Base-by-base conservation (phyloP, 2,113 vertebrate species). In the Mionectes macconnelli region DNA sequence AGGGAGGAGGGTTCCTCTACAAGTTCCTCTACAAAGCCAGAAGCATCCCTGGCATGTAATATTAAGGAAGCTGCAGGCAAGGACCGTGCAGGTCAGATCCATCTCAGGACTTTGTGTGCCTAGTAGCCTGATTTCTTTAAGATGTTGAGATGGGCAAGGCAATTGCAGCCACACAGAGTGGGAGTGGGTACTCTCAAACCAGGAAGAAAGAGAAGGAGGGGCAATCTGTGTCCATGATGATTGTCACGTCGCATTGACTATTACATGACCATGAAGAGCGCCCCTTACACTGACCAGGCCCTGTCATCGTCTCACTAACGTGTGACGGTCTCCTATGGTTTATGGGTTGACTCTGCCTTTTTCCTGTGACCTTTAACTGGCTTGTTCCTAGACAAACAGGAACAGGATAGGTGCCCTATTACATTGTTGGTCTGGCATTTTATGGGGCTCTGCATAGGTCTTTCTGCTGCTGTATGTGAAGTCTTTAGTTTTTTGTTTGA, bases 171-270 rank as follows among this genome's bases (percentile, higher is more conserved):
- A 1, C 45, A 27, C 14, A 0, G 7, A 21, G 55, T 57, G 23
- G 37, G 63, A 86, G 33, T 0, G 0, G 8, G 37, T 5, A 1
- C n/a, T 35, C 28, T 82, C 44, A 40, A 40, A 64, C 35, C 22
- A 42, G 40, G 49, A 60, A 22, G 47, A 40, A 73, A 37, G 59
- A 76, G 40, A 22, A 76, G 73, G 35, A 85, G 81, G 66, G 20
- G 14, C 0, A 0, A 6, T 74, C 27, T 52, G 13, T n/a, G 52
- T 93, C 49, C 52, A 8, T 74, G 44, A 37, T 0, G 0, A 23
- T 69, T 90, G 49, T 81, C 40, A 35, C 0, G 0, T 87, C n/a
- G 39, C 39, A 24, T 30, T 18, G 21, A 75, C n/a, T 60, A 19
- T 24, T 24, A 10, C 18, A 17, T 73, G 85, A 91, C 70, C 0